A percentile compares a stretch with the other conserved stretches of the same genome.
phyloP scores from a whole-genome alignment of 92 coral and sea anemone species.

The Montipora capitata region DNA sequence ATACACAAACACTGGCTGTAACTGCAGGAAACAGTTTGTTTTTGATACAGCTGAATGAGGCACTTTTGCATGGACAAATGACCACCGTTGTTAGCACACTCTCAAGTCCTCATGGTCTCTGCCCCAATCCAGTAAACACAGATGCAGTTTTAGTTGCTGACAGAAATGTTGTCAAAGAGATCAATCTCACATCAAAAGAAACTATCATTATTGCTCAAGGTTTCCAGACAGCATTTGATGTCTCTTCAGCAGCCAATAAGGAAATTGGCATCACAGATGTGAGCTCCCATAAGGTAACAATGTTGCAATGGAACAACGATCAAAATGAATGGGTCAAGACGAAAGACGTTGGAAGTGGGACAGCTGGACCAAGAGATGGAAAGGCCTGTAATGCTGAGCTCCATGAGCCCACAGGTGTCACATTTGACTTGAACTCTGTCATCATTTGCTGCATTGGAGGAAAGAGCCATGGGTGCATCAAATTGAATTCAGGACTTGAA shows the following conservation, averaged over 20 bases:
- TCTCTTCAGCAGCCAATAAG: constrained; percentile 24
- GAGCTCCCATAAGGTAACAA: too few species aligned
- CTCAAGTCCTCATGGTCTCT: constrained; percentile 55
- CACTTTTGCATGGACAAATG: constrained; percentile 56
- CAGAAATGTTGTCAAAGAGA: too few species aligned
- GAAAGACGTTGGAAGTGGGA: constrained; percentile 40
- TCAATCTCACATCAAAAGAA: too few species aligned
- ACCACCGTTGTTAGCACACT: constrained; percentile 41
- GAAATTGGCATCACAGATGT: constrained; percentile 53
- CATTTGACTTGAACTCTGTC: too few species aligned
- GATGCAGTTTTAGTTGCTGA: constrained; percentile 18
- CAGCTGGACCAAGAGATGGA: constrained; percentile 30
- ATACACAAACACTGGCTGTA: constrained; percentile 33
- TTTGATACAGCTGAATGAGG: constrained; percentile 41
- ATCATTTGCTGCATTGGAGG: too few species aligned
- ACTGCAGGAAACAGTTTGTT: constrained; percentile 37
- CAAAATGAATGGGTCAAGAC: too few species aligned
- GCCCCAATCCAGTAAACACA: constrained; percentile 30
- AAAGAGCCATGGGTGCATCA: constrained; percentile 50
- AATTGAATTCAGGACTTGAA: constrained; percentile 51
- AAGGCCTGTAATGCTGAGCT: too few species aligned
- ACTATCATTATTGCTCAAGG: constrained; percentile 12
- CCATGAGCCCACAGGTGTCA: too few species aligned
- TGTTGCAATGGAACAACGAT: too few species aligned
- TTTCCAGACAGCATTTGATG: constrained; percentile 59